Percentiles rank a stretch among this genome's conserved stretches.
These are phyloP conservation scores for Hydropotes inermis DNA, from an alignment of 2,113 vertebrate genomes.

Conservation along the genomic window DNA sequence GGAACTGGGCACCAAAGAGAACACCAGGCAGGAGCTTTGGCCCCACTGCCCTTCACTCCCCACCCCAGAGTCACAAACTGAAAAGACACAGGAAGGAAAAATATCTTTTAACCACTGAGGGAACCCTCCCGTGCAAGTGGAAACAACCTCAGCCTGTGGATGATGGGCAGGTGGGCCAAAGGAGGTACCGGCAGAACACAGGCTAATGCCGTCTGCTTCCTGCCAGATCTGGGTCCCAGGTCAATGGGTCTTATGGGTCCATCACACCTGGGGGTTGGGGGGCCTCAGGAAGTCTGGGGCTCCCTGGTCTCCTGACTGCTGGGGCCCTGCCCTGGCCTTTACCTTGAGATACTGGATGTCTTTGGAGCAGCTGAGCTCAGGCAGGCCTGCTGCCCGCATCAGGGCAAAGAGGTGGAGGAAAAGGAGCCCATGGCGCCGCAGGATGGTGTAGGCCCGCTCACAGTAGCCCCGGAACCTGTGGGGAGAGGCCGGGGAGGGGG, in stretches of 20 bases:
- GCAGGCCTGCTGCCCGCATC: slow-evolving; percentile 97
- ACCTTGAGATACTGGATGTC: slow-evolving; percentile 99
- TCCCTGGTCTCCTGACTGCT: fast-evolving
- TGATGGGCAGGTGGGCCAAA: not conserved
- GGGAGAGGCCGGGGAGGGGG: fast-evolving
- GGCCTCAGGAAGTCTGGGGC: not conserved
- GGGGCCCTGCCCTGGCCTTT: not conserved
- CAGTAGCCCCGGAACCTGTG: slow-evolving; percentile 94
- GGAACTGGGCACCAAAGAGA: not conserved
- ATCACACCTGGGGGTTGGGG: too few species aligned
- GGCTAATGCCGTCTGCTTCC: not conserved
- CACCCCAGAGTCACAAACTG: too few species aligned
- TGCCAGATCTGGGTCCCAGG: not conserved
- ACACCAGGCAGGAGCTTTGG: not conserved
- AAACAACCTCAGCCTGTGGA: not conserved
- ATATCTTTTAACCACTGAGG: not conserved
- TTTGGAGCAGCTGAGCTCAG: slow-evolving; percentile 96
- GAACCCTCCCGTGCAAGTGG: too few species aligned
- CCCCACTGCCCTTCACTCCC: not conserved
- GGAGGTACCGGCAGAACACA: not conserved
- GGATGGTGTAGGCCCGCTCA: slow-evolving; percentile 95
- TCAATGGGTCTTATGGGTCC: not conserved
- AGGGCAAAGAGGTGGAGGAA: slow-evolving; percentile 97
- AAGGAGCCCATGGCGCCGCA: slow-evolving; percentile 92
- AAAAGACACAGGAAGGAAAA: not conserved